A percentile compares a stretch with the other conserved stretches of the same genome.
These are phyloP conservation scores for Thymelicus acteon DNA, from an alignment of 2,888 invertebrate genomes.

Conservation along the genomic window DNA sequence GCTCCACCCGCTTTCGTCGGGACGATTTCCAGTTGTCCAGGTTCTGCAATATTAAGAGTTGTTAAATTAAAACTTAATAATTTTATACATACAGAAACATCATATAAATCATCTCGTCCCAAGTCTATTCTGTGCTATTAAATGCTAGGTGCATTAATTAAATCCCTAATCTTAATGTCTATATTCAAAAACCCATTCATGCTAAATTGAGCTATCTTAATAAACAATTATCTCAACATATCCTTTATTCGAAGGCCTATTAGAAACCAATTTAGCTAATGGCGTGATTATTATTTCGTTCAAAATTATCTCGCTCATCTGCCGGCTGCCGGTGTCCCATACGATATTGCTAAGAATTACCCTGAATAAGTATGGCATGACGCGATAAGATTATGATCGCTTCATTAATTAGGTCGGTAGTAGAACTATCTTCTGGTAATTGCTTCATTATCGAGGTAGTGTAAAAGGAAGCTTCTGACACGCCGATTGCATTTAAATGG, in stretches of 20 bases:
- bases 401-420: slow-evolving; percentile 30
- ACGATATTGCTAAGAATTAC: slow-evolving; percentile 25
- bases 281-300: background rate
- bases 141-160: too few relatives aligned
- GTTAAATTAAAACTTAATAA: background rate
- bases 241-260: slow-evolving; percentile 12
- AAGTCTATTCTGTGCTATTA: too few relatives aligned
- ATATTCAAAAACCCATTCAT: too few relatives aligned
- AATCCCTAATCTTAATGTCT: too few relatives aligned
- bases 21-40: slow-evolving; percentile 97
- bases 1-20: slow-evolving; percentile 95
- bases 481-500: slow-evolving; percentile 31
- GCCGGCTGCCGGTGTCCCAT: slow-evolving; percentile 9
- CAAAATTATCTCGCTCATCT: slow-evolving; percentile 17
- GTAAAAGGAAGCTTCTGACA: slow-evolving; percentile 33
- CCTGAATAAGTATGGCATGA: slow-evolving; percentile 18
- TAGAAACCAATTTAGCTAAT: slow-evolving; percentile 16
- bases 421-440: slow-evolving; percentile 29
- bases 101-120: too few relatives aligned
- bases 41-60: slow-evolving; percentile 85
- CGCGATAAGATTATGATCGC: slow-evolving; percentile 32
- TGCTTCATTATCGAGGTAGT: slow-evolving; percentile 31
- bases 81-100: background rate
- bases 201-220: too few relatives aligned
- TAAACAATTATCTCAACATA: slow-evolving; percentile 5